Conservation (phyloP, 2,797 vertebrate species). For the Xyrichtys novacula region DNA sequence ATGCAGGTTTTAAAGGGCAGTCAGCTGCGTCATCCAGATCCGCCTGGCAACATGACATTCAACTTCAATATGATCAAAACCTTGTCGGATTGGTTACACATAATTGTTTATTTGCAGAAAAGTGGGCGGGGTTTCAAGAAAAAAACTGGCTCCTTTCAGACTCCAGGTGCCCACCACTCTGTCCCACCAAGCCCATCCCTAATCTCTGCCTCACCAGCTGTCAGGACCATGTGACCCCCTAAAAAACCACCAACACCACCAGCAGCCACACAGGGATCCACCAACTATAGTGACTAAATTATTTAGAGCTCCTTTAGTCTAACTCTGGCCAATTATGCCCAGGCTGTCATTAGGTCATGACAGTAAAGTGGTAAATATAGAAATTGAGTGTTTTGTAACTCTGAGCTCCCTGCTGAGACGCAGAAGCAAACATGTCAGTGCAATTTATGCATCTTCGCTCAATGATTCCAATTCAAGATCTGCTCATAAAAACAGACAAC, state of each 20-base stretch:
- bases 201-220: conserved; percentile 84
- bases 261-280: conserved; percentile 51
- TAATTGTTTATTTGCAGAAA: conserved; percentile 1
- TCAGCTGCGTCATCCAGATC: conserved; percentile 15
- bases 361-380: neutral
- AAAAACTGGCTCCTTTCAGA: conserved; percentile 65
- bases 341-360: conserved; percentile 10
- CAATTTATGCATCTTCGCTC: neutral
- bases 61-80: conserved; percentile 1
- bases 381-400: neutral
- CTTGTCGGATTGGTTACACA: neutral
- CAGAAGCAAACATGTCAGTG: neutral
- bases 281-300: conserved; percentile 68
- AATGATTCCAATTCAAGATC: too few relatives aligned
- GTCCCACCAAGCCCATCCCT: conserved; percentile 64
- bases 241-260: conserved; percentile 52
- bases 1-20: conserved; percentile 60
- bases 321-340: conserved; percentile 3
- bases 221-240: conserved; percentile 75
- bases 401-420: neutral
- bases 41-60: conserved; percentile 44
- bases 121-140: conserved; percentile 21
- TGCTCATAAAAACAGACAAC: too few relatives aligned
- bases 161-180: conserved; percentile 62
- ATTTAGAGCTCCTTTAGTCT: conserved; percentile 61